phyloP scores from a whole-genome alignment of 2,113 vertebrate genomes.

The Dromiciops gliroides region DNA sequence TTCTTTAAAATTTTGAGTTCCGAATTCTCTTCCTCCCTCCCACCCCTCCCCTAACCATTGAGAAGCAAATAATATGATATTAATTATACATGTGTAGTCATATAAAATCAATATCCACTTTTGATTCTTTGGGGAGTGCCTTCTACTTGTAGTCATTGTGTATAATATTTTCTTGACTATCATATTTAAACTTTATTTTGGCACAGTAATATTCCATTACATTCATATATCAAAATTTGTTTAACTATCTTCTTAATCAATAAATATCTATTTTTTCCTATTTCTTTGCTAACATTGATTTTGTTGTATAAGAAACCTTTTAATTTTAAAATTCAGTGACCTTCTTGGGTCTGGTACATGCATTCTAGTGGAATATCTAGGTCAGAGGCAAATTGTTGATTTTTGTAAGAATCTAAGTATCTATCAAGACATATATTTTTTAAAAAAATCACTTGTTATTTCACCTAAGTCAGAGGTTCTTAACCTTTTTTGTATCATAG shows the following conservation, averaged over 20 bases:
- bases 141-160: background rate
- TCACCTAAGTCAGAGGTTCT: constrained; percentile 17
- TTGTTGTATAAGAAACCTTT: background rate
- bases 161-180: background rate
- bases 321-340: background rate
- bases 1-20: too few species aligned
- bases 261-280: too few species aligned
- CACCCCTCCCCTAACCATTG: background rate
- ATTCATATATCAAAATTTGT: background rate
- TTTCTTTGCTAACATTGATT: background rate
- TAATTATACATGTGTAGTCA: background rate
- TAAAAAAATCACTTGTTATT: background rate
- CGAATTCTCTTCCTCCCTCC: too few species aligned
- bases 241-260: too few species aligned
- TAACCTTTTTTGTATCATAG: background rate
- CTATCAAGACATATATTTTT: background rate
- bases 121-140: background rate
- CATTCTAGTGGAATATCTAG: background rate
- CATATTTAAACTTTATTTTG: background rate
- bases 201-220: background rate
- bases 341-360: background rate
- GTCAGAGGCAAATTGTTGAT: background rate
- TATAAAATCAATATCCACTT: background rate
- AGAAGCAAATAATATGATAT: background rate
- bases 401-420: background rate